phyloP scores from a whole-genome alignment of 2,888 invertebrate genomes.

The Nycteola revayana region DNA sequence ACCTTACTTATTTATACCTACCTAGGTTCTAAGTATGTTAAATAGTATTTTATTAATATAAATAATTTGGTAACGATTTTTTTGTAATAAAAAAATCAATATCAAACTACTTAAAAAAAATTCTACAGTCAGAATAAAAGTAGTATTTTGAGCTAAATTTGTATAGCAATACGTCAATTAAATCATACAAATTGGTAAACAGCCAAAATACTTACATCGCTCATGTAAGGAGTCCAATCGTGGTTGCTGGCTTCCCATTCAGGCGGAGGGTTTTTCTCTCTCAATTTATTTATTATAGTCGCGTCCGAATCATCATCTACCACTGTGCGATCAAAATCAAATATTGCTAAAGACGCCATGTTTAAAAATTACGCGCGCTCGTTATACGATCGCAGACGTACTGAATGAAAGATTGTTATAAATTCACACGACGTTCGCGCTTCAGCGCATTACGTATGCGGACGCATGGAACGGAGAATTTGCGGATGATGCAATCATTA shows the following conservation, averaged over 20 bases:
- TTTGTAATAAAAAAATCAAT: too few relatives aligned
- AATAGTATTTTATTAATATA: too few relatives aligned
- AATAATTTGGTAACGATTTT: too few relatives aligned
- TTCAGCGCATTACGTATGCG: constrained; percentile 1
- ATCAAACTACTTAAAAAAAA: too few relatives aligned
- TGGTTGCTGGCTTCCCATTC: constrained; percentile 61
- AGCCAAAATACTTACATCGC: constrained; percentile 55
- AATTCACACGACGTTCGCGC: not conserved
- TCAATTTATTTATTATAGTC: constrained; percentile 63
- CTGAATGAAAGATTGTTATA: constrained; percentile 32
- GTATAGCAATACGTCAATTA: too few relatives aligned
- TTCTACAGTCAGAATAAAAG: too few relatives aligned
- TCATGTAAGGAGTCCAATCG: constrained; percentile 78
- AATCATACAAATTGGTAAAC: too few relatives aligned
- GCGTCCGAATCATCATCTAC: constrained; percentile 72
- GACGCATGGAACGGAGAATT: constrained; percentile 17
- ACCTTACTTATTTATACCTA: too few relatives aligned
- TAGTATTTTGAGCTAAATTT: too few relatives aligned
- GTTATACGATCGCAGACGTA: constrained; percentile 22
- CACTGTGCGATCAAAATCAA: constrained; percentile 74
- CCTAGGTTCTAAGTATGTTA: too few relatives aligned
- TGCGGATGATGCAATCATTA: constrained; percentile 33
- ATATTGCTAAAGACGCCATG: constrained; percentile 66
- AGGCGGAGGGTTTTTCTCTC: constrained; percentile 65
- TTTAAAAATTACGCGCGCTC: constrained; percentile 41